Percentiles rank a stretch among this genome's conserved stretches.
These are phyloP conservation scores for Ecdyonurus torrentis DNA, from an alignment of 2,888 invertebrate species.

Conservation along the genomic window DNA sequence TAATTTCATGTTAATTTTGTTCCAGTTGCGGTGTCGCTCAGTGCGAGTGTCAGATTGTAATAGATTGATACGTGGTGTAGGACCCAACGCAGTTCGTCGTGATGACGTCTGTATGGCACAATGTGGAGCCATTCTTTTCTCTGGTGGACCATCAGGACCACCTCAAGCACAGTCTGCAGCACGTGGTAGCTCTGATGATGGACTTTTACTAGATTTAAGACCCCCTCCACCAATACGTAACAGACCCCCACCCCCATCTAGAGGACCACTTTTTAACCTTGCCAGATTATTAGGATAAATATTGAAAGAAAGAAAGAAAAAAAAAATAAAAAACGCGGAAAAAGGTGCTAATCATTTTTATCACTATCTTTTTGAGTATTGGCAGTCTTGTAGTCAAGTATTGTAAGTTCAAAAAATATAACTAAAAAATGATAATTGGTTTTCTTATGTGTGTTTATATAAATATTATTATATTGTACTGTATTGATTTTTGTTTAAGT, in stretches of 20 bases:
- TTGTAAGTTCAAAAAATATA: too few relatives aligned
- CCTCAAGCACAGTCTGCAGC: background rate
- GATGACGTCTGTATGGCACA: constrained; percentile 86
- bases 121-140: constrained; percentile 37
- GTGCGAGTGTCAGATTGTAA: constrained; percentile 74
- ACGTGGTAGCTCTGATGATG: background rate
- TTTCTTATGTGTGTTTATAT: too few relatives aligned
- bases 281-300: background rate
- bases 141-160: background rate
- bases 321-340: too few relatives aligned
- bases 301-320: too few relatives aligned
- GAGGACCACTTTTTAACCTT: background rate
- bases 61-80: constrained; percentile 65
- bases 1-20: constrained; percentile 17
- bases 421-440: too few relatives aligned
- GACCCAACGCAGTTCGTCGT: constrained; percentile 58
- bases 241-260: background rate
- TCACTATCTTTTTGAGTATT: too few relatives aligned
- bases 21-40: constrained; percentile 81
- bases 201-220: background rate
- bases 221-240: background rate
- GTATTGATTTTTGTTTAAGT: too few relatives aligned
- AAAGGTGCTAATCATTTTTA: background rate
- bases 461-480: too few relatives aligned
- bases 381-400: too few relatives aligned